A percentile compares a stretch with the other conserved stretches of the same genome.
These are phyloP conservation scores for Bhutanitis thaidina DNA, from an alignment of 2,888 invertebrate genomes.

Conservation along the genomic window DNA sequence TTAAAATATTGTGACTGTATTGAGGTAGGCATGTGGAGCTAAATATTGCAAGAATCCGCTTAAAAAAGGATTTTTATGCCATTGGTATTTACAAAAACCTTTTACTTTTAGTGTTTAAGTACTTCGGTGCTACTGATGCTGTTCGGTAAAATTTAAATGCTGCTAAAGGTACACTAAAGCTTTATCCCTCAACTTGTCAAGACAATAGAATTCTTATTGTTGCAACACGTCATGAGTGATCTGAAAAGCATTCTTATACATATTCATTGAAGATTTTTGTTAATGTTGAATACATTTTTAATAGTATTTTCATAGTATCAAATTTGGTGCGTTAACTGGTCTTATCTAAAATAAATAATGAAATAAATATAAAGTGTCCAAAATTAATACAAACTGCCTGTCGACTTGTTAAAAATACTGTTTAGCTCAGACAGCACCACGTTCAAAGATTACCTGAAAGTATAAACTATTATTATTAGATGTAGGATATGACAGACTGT, in stretches of 20 bases:
- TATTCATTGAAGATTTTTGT: too few species aligned
- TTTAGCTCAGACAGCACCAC: conserved; percentile 52
- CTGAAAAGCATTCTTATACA: too few species aligned
- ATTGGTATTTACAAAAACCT: conserved; percentile 25
- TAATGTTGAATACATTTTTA: too few species aligned
- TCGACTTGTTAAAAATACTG: conserved; percentile 39
- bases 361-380: conserved; percentile 52
- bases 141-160: conserved; percentile 54
- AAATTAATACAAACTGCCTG: conserved; percentile 36
- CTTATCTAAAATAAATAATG: conserved; percentile 57
- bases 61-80: conserved; percentile 22
- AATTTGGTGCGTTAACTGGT: conserved; percentile 32
- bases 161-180: conserved; percentile 23
- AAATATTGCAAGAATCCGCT: conserved; percentile 22
- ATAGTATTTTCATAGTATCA: not conserved
- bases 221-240: too few species aligned
- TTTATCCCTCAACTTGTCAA: too few species aligned
- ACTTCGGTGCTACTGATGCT: conserved; percentile 53
- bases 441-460: conserved; percentile 44
- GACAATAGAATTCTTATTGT: too few species aligned
- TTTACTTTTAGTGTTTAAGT: conserved; percentile 40
- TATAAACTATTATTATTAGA: not conserved
- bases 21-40: conserved; percentile 16
- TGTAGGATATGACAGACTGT: too few species aligned
- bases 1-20: conserved; percentile 13